A percentile compares a stretch with the other conserved stretches of the same genome.
Conservation (phyloP, 2,113 vertebrate species). For the Etheostoma spectabile region DNA sequence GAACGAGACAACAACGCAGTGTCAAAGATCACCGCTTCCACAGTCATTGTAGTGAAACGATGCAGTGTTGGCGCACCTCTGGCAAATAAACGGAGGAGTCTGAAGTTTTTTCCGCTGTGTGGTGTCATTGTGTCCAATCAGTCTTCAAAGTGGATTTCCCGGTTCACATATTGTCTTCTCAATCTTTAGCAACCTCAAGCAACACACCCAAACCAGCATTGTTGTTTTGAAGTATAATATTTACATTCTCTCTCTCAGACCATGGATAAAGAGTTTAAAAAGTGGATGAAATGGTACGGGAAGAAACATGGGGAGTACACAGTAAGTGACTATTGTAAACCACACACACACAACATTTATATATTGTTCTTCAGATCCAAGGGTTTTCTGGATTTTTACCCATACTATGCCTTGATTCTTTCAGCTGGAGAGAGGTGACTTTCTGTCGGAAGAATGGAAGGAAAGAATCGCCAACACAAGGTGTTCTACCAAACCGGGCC, state of each 20-base stretch:
- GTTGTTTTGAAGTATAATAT: not conserved
- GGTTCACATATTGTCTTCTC: not conserved
- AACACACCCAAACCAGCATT: not conserved
- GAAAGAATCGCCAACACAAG: conserved; percentile 99
- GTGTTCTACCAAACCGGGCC: conserved; percentile 76
- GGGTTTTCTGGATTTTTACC: not conserved
- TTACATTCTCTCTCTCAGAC: conserved; percentile 80
- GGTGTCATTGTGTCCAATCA: conserved; percentile 2
- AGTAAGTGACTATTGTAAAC: conserved; percentile 84
- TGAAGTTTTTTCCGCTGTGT: not conserved
- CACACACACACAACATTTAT: not conserved
- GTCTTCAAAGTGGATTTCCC: conserved; percentile 1
- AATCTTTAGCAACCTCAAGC: not conserved
- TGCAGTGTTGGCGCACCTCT: not conserved
- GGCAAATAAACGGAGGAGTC: conserved; percentile 1
- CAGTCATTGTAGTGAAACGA: not conserved
- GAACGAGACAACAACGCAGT: not conserved
- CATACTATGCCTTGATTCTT: conserved; percentile 34
- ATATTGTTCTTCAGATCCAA: not conserved
- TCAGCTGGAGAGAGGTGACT: conserved; percentile 98
- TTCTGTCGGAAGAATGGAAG: conserved; percentile 98
- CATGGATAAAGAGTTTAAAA: conserved; percentile 98
- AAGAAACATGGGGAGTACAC: conserved; percentile 99
- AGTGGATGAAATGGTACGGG: conserved; percentile 99
- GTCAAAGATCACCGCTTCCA: not conserved